These are phyloP conservation scores for Cephalopachus bancanus DNA, from an alignment of 2,797 vertebrate species.

Conservation along the genomic window DNA sequence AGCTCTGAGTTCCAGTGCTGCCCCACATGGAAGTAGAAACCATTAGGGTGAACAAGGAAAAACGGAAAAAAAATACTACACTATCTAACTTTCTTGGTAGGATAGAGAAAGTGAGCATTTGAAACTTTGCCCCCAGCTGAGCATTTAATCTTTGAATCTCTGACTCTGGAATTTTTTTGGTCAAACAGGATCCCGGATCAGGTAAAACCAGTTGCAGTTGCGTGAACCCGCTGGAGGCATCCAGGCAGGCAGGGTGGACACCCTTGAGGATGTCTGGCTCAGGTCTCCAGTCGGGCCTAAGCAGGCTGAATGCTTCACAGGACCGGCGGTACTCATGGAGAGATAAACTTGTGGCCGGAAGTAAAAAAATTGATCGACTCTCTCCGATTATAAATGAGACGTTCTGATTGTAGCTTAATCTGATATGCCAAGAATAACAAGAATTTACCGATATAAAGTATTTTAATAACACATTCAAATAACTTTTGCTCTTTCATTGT, in stretches of 20 bases:
- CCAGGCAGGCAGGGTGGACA: not conserved
- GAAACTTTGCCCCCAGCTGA: not conserved
- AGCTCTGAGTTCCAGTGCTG: not conserved
- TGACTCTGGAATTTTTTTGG: not conserved
- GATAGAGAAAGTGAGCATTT: not conserved
- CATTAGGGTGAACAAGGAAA: not conserved
- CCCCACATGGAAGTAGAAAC: not conserved
- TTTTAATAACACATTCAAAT: not conserved
- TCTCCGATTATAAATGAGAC: not conserved
- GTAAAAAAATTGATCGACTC: not conserved
- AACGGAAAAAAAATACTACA: not conserved
- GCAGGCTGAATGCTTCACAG: not conserved
- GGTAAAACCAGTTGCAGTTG: slow-evolving; percentile 67
- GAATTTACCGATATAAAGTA: not conserved
- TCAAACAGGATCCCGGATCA: slow-evolving; percentile 25
- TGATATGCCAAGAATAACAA: not conserved
- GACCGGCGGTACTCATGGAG: too few species aligned
- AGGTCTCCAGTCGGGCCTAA: not conserved
- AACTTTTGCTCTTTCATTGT: not conserved
- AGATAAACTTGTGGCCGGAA: not conserved
- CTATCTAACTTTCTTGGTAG: not conserved
- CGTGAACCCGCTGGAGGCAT: not conserved
- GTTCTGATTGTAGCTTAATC: slow-evolving; percentile 10
- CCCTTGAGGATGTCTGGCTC: not conserved
- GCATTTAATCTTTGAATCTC: not conserved